phyloP scores from a whole-genome alignment of 1,140 invertebrate species.

The Himalopsyche phryganea region DNA sequence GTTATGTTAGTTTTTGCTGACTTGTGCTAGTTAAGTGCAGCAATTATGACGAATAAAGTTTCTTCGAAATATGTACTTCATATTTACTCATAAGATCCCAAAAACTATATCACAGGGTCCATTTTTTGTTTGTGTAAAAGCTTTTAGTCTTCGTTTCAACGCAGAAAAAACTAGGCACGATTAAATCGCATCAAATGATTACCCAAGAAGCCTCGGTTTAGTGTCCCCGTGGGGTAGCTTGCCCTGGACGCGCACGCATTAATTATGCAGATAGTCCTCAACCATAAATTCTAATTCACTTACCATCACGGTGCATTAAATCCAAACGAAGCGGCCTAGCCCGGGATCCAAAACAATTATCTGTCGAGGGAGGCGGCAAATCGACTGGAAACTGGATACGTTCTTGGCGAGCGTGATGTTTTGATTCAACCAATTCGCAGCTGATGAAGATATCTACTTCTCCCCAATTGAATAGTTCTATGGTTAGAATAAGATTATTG shows the following conservation, averaged over 20 bases:
- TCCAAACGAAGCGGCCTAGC: conserved; percentile 2
- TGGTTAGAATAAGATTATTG: neutral
- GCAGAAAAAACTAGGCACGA: no score
- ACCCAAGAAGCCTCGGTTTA: neutral
- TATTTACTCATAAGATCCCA: no score
- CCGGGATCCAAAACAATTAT: conserved; percentile 26
- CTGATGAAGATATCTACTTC: neutral
- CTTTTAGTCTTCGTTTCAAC: no score
- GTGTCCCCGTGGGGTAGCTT: neutral
- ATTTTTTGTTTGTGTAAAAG: no score
- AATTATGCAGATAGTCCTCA: conserved; percentile 25
- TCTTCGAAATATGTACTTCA: no score
- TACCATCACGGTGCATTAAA: conserved; percentile 30
- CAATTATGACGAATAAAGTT: no score
- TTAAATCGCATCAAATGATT: neutral
- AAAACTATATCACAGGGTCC: no score
- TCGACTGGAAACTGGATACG: conserved; percentile 26
- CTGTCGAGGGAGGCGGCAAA: conserved; percentile 10
- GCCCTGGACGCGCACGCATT: conserved; percentile 2
- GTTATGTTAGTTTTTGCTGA: no score
- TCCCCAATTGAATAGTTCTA: neutral
- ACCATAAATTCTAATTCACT: conserved; percentile 32
- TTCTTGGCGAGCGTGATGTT: conserved; percentile 5
- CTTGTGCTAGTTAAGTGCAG: no score
- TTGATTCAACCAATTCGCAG: neutral